phyloP scores from a whole-genome alignment of 2,888 invertebrate species.

The Drosophila nigricruria region DNA sequence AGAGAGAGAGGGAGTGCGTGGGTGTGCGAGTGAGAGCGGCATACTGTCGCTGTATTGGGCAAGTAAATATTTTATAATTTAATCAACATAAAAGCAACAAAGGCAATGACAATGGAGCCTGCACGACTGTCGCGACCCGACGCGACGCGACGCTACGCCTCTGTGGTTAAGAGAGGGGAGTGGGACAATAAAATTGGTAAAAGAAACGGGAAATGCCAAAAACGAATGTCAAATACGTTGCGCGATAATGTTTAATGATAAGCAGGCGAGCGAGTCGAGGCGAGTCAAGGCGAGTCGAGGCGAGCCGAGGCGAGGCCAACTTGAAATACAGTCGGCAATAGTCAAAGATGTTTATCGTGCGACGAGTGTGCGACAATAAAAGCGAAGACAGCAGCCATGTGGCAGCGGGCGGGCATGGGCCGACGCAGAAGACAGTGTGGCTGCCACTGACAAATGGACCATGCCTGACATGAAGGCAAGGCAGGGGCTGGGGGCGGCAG shows the following conservation, averaged over 20 bases:
- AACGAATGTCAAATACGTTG: conserved; percentile 69
- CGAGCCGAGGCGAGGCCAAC: conserved; percentile 34
- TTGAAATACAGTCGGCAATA: conserved; percentile 79
- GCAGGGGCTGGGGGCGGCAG: conserved; percentile 16
- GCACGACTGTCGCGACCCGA: conserved; percentile 12
- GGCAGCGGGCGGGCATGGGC: background rate
- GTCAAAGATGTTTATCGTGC: conserved; percentile 81
- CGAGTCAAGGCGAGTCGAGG: conserved; percentile 6
- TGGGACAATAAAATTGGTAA: conserved; percentile 68
- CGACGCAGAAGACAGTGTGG: background rate
- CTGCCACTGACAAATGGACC: conserved; percentile 75
- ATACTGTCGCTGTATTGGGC: conserved; percentile 30
- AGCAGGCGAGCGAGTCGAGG: conserved; percentile 42
- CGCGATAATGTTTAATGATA: conserved; percentile 81
- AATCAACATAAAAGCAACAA: conserved; percentile 82
- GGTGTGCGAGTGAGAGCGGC: conserved; percentile 9
- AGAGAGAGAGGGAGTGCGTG: background rate
- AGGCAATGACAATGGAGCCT: conserved; percentile 53
- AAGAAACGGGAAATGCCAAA: conserved; percentile 38
- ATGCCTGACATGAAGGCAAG: conserved; percentile 61
- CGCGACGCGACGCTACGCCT: conserved; percentile 49
- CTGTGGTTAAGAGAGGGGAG: conserved; percentile 60
- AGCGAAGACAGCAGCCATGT: conserved; percentile 70
- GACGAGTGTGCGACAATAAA: conserved; percentile 80
- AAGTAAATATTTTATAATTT: conserved; percentile 82